A percentile compares a stretch with the other conserved stretches of the same genome.
phyloP scores from a whole-genome alignment of 2,113 vertebrate genomes.

The Sylvietta virens region DNA sequence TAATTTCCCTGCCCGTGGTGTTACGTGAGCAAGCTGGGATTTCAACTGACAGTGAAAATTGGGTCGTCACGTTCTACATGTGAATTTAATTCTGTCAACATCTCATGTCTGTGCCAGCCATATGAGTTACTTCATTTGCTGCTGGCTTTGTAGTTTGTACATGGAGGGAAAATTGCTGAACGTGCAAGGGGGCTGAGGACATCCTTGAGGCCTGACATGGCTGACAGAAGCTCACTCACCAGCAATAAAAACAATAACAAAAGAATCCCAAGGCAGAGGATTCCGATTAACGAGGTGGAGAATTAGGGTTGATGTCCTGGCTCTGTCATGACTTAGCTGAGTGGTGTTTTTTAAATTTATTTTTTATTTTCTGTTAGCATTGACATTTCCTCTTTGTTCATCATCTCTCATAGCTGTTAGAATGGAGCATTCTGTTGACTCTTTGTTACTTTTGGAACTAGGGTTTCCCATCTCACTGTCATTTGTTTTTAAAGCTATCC shows the following conservation, averaged over 20 bases:
- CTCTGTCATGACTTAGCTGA: neutral
- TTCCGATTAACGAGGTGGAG: rapidly evolving
- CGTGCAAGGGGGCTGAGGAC: neutral
- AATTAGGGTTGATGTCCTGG: neutral
- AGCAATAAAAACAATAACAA: neutral
- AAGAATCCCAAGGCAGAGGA: neutral
- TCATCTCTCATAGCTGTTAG: neutral
- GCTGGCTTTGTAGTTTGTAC: neutral
- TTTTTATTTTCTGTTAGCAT: neutral
- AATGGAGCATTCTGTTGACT: neutral
- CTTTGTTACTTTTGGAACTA: neutral
- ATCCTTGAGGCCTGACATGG: neutral
- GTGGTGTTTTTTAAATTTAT: neutral
- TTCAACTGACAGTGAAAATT: neutral
- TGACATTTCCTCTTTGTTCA: neutral
- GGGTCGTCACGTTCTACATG: neutral
- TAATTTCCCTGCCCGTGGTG: neutral
- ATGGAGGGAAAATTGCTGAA: neutral
- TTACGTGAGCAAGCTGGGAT: neutral
- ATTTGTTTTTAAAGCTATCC: neutral
- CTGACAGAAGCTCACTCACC: neutral
- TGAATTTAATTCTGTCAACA: neutral
- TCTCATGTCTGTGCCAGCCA: neutral
- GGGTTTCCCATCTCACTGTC: rapidly evolving
- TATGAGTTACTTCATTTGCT: neutral